Evolutionary conservation across 2,888 invertebrate species (phyloP).

Genomic region (Eupithecia vulgata): DNA sequence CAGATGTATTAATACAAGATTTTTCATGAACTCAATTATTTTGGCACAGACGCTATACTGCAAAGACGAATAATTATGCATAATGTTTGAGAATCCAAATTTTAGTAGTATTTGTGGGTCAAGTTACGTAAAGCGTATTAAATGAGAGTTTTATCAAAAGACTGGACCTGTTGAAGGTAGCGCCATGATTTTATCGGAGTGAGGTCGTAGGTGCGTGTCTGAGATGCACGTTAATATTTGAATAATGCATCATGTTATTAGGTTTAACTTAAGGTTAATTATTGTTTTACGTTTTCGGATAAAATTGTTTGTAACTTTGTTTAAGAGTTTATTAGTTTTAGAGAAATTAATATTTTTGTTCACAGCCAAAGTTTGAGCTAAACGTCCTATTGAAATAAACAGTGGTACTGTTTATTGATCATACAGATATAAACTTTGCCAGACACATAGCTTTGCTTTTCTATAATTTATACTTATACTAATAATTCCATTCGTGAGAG

Average conservation of each 20-base stretch:
- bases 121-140: constrained; percentile 3
- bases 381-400: not conserved
- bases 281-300: constrained; percentile 69
- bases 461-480: not conserved
- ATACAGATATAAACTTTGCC: not conserved
- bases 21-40: not conserved
- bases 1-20: not conserved
- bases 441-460: not conserved
- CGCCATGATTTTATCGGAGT: constrained; percentile 25
- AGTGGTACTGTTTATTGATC: not conserved
- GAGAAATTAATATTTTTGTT: constrained; percentile 67
- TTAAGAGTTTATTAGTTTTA: constrained; percentile 63
- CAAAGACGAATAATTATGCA: constrained; percentile 17
- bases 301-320: constrained; percentile 77
- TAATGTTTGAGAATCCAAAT: constrained; percentile 26
- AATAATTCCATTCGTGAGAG: not conserved
- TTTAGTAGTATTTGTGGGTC: constrained; percentile 9
- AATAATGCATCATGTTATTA: constrained; percentile 45
- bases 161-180: constrained; percentile 35
- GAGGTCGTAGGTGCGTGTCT: constrained; percentile 22
- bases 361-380: constrained; percentile 66
- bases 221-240: constrained; percentile 31
- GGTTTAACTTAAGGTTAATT: constrained; percentile 56
- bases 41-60: not conserved
- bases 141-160: constrained; percentile 36